Conservation (phyloP, 2,113 vertebrate genomes). For the Labeo catla region DNA sequence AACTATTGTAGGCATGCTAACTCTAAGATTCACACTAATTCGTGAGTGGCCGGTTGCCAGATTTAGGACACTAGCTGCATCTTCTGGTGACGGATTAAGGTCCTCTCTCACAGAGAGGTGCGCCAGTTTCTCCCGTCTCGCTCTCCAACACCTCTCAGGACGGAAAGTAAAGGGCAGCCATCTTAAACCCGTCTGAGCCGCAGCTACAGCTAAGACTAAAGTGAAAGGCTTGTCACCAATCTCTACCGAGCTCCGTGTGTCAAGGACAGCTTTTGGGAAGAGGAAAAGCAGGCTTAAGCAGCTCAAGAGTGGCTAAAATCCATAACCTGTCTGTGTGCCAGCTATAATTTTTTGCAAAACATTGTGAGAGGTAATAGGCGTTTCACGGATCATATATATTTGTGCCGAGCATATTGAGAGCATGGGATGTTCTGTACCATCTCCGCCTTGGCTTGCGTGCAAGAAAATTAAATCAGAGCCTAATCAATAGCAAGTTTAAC, state of each 20-base stretch:
- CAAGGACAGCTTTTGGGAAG: conserved; percentile 39
- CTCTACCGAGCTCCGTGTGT: conserved; percentile 29
- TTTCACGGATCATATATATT: conserved; percentile 50
- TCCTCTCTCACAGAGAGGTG: conserved; percentile 50
- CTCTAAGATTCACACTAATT: conserved; percentile 24
- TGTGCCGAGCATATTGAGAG: conserved; percentile 38
- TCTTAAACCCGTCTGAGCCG: conserved; percentile 48
- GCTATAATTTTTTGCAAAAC: conserved; percentile 37
- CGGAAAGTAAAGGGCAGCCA: conserved; percentile 56
- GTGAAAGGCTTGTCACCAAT: conserved; percentile 41
- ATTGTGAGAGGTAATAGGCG: conserved; percentile 47
- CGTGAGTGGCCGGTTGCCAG: conserved; percentile 46
- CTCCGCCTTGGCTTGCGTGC: conserved; percentile 28
- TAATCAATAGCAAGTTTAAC: conserved; percentile 74
- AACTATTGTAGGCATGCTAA: background rate
- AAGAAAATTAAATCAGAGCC: conserved; percentile 69
- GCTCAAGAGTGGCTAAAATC: conserved; percentile 50
- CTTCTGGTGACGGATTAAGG: conserved; percentile 71
- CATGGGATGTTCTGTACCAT: conserved; percentile 15
- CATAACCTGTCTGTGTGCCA: conserved; percentile 49
- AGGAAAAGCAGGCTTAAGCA: background rate
- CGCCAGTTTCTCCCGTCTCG: conserved; percentile 41
- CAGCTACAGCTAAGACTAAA: conserved; percentile 41
- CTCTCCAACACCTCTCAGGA: conserved; percentile 22
- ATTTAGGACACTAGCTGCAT: conserved; percentile 65